Base-by-base conservation (phyloP, 2,888 invertebrate species). In the Coelogynopora nodosa region DNA sequence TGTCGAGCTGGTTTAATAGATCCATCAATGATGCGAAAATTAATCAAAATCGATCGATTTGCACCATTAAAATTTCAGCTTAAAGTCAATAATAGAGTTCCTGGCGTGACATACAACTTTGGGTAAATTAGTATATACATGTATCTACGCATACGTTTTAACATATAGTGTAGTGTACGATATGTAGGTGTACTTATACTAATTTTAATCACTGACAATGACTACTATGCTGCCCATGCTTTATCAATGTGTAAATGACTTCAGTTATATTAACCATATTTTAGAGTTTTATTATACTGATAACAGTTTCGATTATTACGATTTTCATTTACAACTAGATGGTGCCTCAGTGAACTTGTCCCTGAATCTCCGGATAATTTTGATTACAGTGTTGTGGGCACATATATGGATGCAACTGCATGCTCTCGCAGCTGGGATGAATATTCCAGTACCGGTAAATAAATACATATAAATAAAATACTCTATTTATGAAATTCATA, bases 1-100 rank as follows among this genome's bases (percentile, higher is more conserved):
- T 74, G 74, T 23, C 74, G 74, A n/a, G 23, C 23, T 13, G 74
- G 74, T 5, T 13, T 5, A 74, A 74, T 74, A 5, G 74, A 74
- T 26, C 74, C 74, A 74, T 5, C 74, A 74, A 74, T 74, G 74
- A 13, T 23, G 74, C 74, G 74, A 74, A 74, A 74, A 5, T 74
- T 74, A 26, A 74, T 74, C 23, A 74, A 74, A 74, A 74, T 74
- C 23, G 74, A 74, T 74, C 74, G 74, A 13, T 74, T 74, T 74
- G 5, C 74, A 5, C 23, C 74, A 23, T 2, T 74, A 5, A 74
- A 74, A 74, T 74, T 74, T 26, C 74, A 74, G 23, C 27, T 74
- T 13, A 74, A 74, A 74, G 74, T 74, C 5, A 74, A 74, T 26
- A 74, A 74, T 74, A 5, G 74, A 26, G 74, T 74, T 74, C 74